Evolutionary conservation across 2,888 invertebrate genomes (phyloP).

Genomic region (Iselma pallidipennis): DNA sequence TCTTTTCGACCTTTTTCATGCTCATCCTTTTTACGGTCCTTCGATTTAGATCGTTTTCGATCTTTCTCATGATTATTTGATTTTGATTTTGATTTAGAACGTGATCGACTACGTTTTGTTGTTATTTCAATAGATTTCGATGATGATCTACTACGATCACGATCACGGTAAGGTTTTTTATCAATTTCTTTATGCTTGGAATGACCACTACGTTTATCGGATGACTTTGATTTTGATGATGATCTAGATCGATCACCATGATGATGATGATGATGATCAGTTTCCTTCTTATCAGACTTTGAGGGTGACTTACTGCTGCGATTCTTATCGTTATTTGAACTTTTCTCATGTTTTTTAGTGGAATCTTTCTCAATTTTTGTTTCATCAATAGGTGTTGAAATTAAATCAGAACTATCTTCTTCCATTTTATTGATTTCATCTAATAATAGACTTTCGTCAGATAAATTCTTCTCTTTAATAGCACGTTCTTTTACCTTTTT

Average conservation of each 20-base stretch:
- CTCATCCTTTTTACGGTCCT: neutral
- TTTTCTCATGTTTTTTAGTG: neutral
- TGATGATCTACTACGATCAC: slow-evolving; percentile 11
- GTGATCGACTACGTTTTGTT: neutral
- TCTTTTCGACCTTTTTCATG: neutral
- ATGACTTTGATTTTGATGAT: slow-evolving; percentile 2
- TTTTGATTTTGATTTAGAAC: slow-evolving; percentile 6
- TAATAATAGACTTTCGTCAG: neutral
- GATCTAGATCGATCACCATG: neutral
- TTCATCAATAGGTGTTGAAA: neutral
- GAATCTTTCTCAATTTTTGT: neutral
- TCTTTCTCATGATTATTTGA: neutral
- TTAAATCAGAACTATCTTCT: neutral
- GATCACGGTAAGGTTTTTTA: slow-evolving; percentile 5
- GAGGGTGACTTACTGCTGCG: no score
- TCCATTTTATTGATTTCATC: neutral
- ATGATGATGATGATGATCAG: neutral
- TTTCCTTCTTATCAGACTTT: neutral
- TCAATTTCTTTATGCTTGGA: neutral
- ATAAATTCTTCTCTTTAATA: slow-evolving; percentile 4
- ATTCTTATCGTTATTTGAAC: slow-evolving; percentile 1
- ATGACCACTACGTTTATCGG: neutral
- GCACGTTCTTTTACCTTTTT: slow-evolving; percentile 16
- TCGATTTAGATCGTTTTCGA: slow-evolving; percentile 5
- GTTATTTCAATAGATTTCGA: slow-evolving; percentile 11